Evolutionary conservation across 2,113 vertebrate species (phyloP).

Genomic region (Atherinomorus stipes): DNA sequence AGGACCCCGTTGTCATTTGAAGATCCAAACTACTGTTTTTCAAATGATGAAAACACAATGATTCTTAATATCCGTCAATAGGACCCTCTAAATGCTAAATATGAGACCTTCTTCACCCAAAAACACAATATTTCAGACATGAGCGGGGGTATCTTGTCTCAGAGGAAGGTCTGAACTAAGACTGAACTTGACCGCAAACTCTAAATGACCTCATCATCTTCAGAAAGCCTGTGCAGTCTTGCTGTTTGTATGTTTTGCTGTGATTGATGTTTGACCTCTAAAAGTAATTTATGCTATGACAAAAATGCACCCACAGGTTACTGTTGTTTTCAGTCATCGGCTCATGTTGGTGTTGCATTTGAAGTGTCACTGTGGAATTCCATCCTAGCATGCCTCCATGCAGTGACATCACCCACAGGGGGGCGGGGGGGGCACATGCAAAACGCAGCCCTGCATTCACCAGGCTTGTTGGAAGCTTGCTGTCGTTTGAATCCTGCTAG

Average conservation of each 20-base stretch:
- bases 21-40: too few species aligned
- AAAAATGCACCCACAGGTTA: conserved; percentile 40
- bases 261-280: conserved; percentile 54
- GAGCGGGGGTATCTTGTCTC: neutral
- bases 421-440: neutral
- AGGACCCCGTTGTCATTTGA: too few species aligned
- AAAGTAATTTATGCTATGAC: conserved; percentile 42
- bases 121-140: neutral
- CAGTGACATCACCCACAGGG: conserved; percentile 57
- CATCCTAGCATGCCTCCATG: conserved; percentile 35
- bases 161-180: conserved; percentile 22
- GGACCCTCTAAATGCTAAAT: neutral
- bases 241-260: conserved; percentile 35
- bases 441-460: conserved; percentile 16
- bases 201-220: conserved; percentile 20
- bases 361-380: conserved; percentile 68
- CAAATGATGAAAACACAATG: too few species aligned
- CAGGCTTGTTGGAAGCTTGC: conserved; percentile 57
- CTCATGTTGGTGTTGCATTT: conserved; percentile 53
- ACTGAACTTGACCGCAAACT: conserved; percentile 50
- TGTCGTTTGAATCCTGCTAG: conserved; percentile 47
- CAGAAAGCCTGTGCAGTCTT: conserved; percentile 23
- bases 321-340: conserved; percentile 25
- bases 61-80: neutral
- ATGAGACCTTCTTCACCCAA: neutral